Evolutionary conservation across 2,797 vertebrate genomes (phyloP).

Genomic region (Numenius phaeopus): DNA sequence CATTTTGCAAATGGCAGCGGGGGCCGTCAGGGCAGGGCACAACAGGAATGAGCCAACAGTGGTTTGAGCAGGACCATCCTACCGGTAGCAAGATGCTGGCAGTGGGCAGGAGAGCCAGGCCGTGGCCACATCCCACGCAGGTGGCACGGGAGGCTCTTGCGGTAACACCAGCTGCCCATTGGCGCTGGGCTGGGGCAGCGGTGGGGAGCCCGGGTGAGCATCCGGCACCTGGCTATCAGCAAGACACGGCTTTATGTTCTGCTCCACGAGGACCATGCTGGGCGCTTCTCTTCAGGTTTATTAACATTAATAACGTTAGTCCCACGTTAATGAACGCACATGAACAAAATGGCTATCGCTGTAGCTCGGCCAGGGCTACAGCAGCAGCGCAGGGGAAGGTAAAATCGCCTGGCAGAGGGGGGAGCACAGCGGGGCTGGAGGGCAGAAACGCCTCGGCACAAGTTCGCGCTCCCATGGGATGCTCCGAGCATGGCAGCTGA

Average conservation of each 20-base stretch:
- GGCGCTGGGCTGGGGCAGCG: not conserved
- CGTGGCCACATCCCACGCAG: fast-evolving
- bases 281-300: not conserved
- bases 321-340: not conserved
- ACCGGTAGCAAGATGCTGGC: not conserved
- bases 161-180: not conserved
- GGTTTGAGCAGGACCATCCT: not conserved
- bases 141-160: fast-evolving
- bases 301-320: not conserved
- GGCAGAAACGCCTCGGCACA: not conserved
- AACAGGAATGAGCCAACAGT: not conserved
- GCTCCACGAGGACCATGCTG: not conserved
- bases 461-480: not conserved
- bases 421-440: too few relatives aligned
- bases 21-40: not conserved
- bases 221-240: fast-evolving
- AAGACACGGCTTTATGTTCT: not conserved
- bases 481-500: not conserved
- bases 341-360: fast-evolving
- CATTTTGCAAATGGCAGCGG: not conserved
- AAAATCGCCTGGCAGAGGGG: fast-evolving
- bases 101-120: not conserved
- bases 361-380: not conserved
- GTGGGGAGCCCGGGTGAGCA: not conserved
- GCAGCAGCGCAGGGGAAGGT: not conserved